A percentile compares a stretch with the other conserved stretches of the same genome.
These are phyloP conservation scores for Hydraecia micacea DNA, from an alignment of 2,888 invertebrate species.

Conservation along the genomic window DNA sequence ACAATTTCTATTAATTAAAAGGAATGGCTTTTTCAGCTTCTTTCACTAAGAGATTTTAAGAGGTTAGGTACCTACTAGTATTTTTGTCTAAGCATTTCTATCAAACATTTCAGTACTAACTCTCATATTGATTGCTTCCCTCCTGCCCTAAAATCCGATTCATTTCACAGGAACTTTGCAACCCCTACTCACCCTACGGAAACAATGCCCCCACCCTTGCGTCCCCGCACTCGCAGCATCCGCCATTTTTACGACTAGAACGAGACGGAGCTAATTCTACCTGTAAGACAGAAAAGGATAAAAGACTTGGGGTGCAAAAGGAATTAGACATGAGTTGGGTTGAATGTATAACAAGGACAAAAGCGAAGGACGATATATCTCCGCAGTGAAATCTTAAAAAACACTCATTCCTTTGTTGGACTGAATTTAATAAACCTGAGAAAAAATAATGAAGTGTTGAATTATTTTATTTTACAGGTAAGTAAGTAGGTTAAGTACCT, in stretches of 20 bases:
- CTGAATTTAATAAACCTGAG: constrained; percentile 44
- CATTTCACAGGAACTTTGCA: constrained; percentile 80
- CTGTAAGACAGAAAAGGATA: constrained; percentile 60
- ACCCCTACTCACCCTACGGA: constrained; percentile 81
- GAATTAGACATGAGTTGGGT: constrained; percentile 76
- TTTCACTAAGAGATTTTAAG: neutral
- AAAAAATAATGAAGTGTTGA: constrained; percentile 44
- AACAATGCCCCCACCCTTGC: constrained; percentile 72
- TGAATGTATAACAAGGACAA: constrained; percentile 80
- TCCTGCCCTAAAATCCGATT: constrained; percentile 79
- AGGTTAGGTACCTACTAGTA: neutral
- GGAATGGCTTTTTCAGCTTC: neutral
- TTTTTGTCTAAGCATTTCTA: neutral
- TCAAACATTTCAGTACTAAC: constrained; percentile 59
- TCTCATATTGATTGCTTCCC: constrained; percentile 77
- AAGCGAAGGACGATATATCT: constrained; percentile 75
- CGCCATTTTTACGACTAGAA: constrained; percentile 83
- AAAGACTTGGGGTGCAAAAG: constrained; percentile 76
- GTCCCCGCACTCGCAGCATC: constrained; percentile 82
- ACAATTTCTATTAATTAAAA: too few relatives aligned
- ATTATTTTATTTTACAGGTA: constrained; percentile 48
- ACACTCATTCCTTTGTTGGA: constrained; percentile 59
- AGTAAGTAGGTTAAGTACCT: constrained; percentile 25
- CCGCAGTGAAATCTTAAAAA: constrained; percentile 69
- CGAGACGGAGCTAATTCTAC: constrained; percentile 55